Conservation (phyloP, 2,888 invertebrate genomes). For the Zonitis immaculata region DNA sequence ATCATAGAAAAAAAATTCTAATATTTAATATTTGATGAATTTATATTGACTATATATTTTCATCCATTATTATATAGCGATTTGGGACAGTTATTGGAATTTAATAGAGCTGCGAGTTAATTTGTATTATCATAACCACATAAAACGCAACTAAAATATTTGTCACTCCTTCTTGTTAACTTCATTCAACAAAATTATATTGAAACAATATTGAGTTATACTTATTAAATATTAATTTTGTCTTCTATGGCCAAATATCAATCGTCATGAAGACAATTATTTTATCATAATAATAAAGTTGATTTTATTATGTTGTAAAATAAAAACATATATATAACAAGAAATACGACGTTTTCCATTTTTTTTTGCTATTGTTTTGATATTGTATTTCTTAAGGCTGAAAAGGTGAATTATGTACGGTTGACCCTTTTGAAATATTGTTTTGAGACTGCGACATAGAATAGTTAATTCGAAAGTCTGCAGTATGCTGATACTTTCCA, state of each 20-base stretch:
- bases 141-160: slow-evolving; percentile 8
- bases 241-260: slow-evolving; percentile 16
- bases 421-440: slow-evolving; percentile 18
- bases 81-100: slow-evolving; percentile 6
- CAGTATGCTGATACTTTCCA: slow-evolving; percentile 9
- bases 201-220: neutral
- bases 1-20: too few species aligned
- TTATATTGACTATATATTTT: neutral
- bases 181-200: too few species aligned
- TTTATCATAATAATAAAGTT: neutral
- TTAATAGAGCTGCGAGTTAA: slow-evolving; percentile 6
- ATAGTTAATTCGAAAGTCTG: slow-evolving; percentile 13
- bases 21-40: too few species aligned
- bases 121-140: too few species aligned
- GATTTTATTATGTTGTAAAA: too few species aligned
- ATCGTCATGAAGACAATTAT: slow-evolving; percentile 17
- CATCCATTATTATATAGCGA: neutral
- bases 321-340: slow-evolving; percentile 13
- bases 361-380: neutral
- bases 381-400: neutral
- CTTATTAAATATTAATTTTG: too few species aligned
- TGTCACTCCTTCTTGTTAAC: slow-evolving; percentile 1
- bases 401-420: neutral
- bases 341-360: too few species aligned
- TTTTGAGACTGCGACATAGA: slow-evolving; percentile 19